These are phyloP conservation scores for Bombus polaris DNA, from an alignment of 1,140 invertebrate species.

Conservation along the genomic window DNA sequence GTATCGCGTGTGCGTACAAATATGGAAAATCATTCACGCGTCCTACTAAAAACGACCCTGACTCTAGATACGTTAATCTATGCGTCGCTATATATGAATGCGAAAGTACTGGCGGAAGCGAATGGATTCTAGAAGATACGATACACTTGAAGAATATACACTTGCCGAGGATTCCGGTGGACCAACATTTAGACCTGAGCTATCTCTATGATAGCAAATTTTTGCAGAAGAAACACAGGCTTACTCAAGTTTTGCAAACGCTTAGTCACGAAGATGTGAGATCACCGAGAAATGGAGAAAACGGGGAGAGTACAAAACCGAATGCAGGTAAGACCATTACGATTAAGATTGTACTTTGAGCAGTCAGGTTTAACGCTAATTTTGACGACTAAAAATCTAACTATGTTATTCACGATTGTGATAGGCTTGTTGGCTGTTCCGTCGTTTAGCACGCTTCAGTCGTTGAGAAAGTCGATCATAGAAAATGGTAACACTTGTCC, in stretches of 20 bases:
- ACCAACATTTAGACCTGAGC: conserved; percentile 91
- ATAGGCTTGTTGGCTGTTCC: conserved; percentile 92
- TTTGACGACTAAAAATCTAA: neutral
- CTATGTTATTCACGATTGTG: neutral
- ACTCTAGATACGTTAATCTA: conserved; percentile 95
- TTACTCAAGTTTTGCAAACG: conserved; percentile 88
- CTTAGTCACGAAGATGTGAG: conserved; percentile 84
- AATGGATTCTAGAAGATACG: conserved; percentile 99
- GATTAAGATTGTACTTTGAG: neutral
- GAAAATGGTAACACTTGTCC: conserved; percentile 96
- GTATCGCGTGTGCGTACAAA: conserved; percentile 98
- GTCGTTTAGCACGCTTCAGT: conserved; percentile 95
- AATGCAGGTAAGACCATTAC: conserved; percentile 66
- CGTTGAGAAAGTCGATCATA: conserved; percentile 92
- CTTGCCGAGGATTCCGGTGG: conserved; percentile 90
- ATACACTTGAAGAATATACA: conserved; percentile 95
- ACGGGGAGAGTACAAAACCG: conserved; percentile 73
- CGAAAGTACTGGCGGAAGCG: conserved; percentile 98
- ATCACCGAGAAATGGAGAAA: conserved; percentile 79
- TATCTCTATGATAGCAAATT: conserved; percentile 92
- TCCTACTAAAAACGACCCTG: conserved; percentile 89
- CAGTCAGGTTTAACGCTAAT: neutral
- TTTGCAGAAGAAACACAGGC: conserved; percentile 89
- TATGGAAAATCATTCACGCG: conserved; percentile 93
- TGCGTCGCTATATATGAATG: conserved; percentile 99